Evolutionary conservation across 2,797 vertebrate species (phyloP).

Genomic region (Syndactyla subalaris): DNA sequence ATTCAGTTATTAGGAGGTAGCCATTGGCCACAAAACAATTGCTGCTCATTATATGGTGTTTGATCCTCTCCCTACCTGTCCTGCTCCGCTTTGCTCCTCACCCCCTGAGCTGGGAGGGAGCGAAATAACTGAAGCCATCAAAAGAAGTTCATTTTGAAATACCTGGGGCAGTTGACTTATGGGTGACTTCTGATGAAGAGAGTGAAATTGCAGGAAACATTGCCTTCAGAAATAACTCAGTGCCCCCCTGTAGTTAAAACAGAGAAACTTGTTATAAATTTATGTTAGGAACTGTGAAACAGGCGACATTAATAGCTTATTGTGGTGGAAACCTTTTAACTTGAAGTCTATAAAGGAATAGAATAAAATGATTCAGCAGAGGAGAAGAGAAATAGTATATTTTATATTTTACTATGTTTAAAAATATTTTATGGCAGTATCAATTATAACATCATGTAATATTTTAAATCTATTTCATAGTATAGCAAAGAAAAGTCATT

Average conservation of each 20-base stretch:
- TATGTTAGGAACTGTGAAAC: slow-evolving; percentile 1
- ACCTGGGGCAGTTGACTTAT: slow-evolving; percentile 68
- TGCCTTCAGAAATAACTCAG: slow-evolving; percentile 60
- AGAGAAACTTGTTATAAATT: slow-evolving; percentile 50
- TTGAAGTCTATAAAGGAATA: slow-evolving; percentile 47
- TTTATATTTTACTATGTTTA: slow-evolving; percentile 24
- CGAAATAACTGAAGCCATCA: slow-evolving; percentile 34
- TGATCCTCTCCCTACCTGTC: neutral
- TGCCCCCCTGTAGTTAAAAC: slow-evolving; percentile 22
- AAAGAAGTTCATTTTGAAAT: slow-evolving; percentile 62
- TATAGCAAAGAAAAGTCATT: neutral
- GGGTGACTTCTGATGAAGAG: slow-evolving; percentile 64
- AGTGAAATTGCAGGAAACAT: slow-evolving; percentile 66
- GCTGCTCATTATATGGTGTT: slow-evolving; percentile 9
- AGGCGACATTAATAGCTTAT: slow-evolving; percentile 53
- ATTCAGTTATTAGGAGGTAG: slow-evolving; percentile 57
- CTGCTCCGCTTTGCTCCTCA: neutral
- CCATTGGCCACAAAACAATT: slow-evolving; percentile 45
- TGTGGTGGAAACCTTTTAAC: slow-evolving; percentile 69
- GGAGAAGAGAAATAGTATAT: slow-evolving; percentile 32
- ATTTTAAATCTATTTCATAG: neutral
- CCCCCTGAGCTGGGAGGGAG: slow-evolving; percentile 19
- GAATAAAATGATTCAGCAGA: slow-evolving; percentile 48
- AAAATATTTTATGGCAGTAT: slow-evolving; percentile 22
- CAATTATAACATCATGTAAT: neutral